phyloP scores from a whole-genome alignment of 2,888 invertebrate genomes.

The Limenitis camilla region DNA sequence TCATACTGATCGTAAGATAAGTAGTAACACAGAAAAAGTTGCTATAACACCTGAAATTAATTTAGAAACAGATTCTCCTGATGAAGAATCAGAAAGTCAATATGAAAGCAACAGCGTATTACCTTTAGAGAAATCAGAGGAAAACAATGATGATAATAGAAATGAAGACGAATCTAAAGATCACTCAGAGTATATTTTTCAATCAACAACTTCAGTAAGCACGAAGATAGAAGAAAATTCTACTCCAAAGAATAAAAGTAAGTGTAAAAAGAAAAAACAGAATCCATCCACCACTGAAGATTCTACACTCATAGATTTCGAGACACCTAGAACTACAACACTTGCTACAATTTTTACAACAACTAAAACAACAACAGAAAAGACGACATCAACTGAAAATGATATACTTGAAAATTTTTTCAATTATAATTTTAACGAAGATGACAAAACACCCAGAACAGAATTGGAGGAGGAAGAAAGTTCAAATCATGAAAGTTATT shows the following conservation, averaged over 20 bases:
- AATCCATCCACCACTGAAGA: conserved; percentile 34
- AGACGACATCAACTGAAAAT: conserved; percentile 30
- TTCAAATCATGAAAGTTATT: conserved; percentile 40
- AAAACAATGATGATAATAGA: conserved; percentile 18
- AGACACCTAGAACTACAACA: not conserved
- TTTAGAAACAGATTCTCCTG: conserved; percentile 10
- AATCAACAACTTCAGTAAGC: conserved; percentile 32
- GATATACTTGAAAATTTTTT: conserved; percentile 53
- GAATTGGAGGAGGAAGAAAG: conserved; percentile 41
- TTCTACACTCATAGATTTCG: conserved; percentile 26
- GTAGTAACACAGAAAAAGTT: conserved; percentile 23
- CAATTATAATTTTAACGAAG: conserved; percentile 44
- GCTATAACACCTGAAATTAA: conserved; percentile 19
- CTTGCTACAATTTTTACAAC: conserved; percentile 11
- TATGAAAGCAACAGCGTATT: conserved; percentile 32
- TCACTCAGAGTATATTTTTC: conserved; percentile 47
- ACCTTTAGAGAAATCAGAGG: conserved; percentile 13
- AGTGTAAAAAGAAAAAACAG: conserved; percentile 61
- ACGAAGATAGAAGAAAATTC: conserved; percentile 36
- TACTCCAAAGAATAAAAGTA: conserved; percentile 51
- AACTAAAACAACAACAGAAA: conserved; percentile 34
- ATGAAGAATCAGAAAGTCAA: conserved; percentile 33
- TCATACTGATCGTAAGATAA: conserved; percentile 33
- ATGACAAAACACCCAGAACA: conserved; percentile 22
- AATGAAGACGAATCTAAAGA: conserved; percentile 41